Conservation (phyloP, 2,888 invertebrate species). For the Apoda limacodes region DNA sequence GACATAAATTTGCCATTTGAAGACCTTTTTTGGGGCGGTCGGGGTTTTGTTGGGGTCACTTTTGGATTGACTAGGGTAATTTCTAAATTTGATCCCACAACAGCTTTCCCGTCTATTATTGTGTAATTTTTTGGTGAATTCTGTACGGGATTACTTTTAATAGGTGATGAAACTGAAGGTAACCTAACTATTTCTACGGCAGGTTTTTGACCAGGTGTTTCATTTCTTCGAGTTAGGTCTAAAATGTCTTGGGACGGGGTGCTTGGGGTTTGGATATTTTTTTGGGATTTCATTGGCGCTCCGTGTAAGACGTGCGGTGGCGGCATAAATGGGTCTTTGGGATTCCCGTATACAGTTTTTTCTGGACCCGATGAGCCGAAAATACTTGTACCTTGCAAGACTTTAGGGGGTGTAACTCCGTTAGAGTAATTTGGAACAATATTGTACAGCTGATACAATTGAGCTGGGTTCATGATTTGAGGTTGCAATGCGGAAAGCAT, state of each 20-base stretch:
- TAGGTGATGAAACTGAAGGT: constrained; percentile 38
- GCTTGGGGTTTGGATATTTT: constrained; percentile 25
- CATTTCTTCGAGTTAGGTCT: constrained; percentile 71
- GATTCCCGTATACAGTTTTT: constrained; percentile 78
- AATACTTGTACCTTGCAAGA: constrained; percentile 75
- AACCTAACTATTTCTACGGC: constrained; percentile 73
- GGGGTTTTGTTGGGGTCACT: constrained; percentile 35
- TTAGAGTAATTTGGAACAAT: constrained; percentile 38
- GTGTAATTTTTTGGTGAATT: constrained; percentile 60
- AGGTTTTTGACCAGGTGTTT: constrained; percentile 35
- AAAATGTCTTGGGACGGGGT: constrained; percentile 68
- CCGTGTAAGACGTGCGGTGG: constrained; percentile 64
- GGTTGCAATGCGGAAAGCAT: constrained; percentile 52
- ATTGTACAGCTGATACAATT: constrained; percentile 52
- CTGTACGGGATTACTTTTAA: constrained; percentile 49
- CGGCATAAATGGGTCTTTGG: constrained; percentile 74
- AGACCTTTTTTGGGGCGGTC: constrained; percentile 58
- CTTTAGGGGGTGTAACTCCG: constrained; percentile 55
- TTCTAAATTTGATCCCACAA: constrained; percentile 75
- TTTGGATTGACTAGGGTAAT: constrained; percentile 75
- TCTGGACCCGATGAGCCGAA: constrained; percentile 69
- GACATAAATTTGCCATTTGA: constrained; percentile 68
- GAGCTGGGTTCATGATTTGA: constrained; percentile 61
- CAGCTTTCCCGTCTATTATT: constrained; percentile 45
- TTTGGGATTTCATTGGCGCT: constrained; percentile 38